Evolutionary conservation across 2,888 invertebrate genomes (phyloP).

Genomic region (Scaptomyza flava): DNA sequence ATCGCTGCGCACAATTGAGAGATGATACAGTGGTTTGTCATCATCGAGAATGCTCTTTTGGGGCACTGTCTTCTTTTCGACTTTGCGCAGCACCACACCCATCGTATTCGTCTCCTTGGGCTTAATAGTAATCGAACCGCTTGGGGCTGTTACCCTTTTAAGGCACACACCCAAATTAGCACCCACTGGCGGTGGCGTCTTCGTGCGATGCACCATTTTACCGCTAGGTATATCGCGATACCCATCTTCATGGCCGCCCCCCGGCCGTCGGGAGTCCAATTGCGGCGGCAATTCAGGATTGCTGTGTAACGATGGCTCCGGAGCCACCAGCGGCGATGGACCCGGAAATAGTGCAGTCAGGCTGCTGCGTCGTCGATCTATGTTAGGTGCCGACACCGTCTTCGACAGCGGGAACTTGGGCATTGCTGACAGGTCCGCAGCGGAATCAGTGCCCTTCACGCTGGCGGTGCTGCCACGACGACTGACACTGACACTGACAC

Average conservation of each 20-base stretch:
- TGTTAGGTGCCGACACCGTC: slow-evolving; percentile 76
- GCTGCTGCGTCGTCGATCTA: slow-evolving; percentile 76
- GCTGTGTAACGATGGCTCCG: slow-evolving; percentile 72
- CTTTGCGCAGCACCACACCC: slow-evolving; percentile 83
- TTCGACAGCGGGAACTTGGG: slow-evolving; percentile 81
- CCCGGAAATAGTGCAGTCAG: slow-evolving; percentile 75
- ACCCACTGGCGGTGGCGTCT: slow-evolving; percentile 83
- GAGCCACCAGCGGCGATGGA: slow-evolving; percentile 75
- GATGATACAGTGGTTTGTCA: slow-evolving; percentile 83
- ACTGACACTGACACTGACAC: slow-evolving; percentile 40
- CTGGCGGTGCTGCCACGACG: slow-evolving; percentile 77
- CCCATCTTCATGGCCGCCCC: slow-evolving; percentile 58
- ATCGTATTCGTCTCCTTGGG: slow-evolving; percentile 82
- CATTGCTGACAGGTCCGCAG: slow-evolving; percentile 41
- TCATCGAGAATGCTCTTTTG: slow-evolving; percentile 84
- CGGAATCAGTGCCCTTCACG: slow-evolving; percentile 39
- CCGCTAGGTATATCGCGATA: slow-evolving; percentile 74
- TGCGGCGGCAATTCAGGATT: slow-evolving; percentile 65
- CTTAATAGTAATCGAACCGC: slow-evolving; percentile 80
- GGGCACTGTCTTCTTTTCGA: slow-evolving; percentile 82
- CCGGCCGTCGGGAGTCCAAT: slow-evolving; percentile 35
- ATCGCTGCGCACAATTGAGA: slow-evolving; percentile 83
- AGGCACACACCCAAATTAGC: slow-evolving; percentile 82
- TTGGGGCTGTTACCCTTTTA: slow-evolving; percentile 82
- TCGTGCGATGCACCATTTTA: slow-evolving; percentile 78